Evolutionary conservation across 2,113 vertebrate species (phyloP).

Genomic region (Melanostigma gelatinosum): DNA sequence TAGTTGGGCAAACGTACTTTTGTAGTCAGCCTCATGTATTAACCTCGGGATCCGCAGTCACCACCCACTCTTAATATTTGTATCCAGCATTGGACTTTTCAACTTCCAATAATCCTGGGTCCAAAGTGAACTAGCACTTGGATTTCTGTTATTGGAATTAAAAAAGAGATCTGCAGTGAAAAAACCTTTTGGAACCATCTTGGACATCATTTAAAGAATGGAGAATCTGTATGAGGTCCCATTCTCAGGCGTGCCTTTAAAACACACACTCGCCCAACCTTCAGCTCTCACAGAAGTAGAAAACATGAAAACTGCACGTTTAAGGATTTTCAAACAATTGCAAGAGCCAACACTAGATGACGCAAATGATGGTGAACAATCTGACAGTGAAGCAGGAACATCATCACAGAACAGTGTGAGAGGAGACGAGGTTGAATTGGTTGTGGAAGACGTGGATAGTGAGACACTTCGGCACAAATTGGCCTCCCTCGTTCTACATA

Average conservation of each 20-base stretch:
- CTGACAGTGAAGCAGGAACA: not conserved
- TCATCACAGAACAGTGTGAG: not conserved
- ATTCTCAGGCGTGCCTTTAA: not conserved
- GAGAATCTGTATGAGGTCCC: slow-evolving; percentile 5
- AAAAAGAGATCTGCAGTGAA: slow-evolving; percentile 1
- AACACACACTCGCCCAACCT: not conserved
- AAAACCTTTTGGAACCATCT: slow-evolving; percentile 5
- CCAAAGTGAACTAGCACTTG: not conserved
- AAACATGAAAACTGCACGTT: not conserved
- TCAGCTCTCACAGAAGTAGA: not conserved
- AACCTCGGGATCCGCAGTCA: not conserved
- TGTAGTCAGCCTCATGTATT: not conserved
- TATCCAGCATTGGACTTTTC: not conserved
- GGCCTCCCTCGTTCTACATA: not conserved
- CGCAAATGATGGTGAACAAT: not conserved
- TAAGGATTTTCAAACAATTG: not conserved
- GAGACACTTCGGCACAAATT: slow-evolving; percentile 3
- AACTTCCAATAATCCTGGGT: not conserved
- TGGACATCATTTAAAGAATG: not conserved
- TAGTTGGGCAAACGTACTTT: not conserved
- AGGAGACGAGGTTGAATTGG: not conserved
- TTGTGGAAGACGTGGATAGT: not conserved
- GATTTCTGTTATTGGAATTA: not conserved
- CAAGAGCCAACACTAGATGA: not conserved
- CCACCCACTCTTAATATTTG: not conserved